phyloP scores from a whole-genome alignment of 2,113 vertebrate species.

The Corvus cornix region DNA sequence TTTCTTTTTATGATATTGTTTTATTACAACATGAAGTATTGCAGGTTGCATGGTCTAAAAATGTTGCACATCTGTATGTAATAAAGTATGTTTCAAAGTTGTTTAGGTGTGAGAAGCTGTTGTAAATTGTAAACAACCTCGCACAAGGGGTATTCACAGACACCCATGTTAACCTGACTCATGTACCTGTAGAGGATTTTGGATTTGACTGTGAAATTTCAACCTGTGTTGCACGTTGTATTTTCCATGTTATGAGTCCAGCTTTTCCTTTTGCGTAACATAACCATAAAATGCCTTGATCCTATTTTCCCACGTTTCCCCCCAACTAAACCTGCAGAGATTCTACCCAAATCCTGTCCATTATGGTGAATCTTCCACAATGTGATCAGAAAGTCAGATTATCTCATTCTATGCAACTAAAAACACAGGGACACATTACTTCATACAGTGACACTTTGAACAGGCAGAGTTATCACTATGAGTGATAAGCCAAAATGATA shows the following conservation, averaged over 20 bases:
- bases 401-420: not conserved
- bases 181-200: not conserved
- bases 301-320: not conserved
- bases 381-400: not conserved
- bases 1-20: not conserved
- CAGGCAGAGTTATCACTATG: not conserved
- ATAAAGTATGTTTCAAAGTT: not conserved
- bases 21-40: not conserved
- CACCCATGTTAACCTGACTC: not conserved
- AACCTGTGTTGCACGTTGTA: not conserved
- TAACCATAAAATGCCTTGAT: not conserved
- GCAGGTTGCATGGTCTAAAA: not conserved
- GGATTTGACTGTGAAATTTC: not conserved
- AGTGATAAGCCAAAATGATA: not conserved
- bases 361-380: not conserved
- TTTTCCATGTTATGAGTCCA: not conserved
- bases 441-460: not conserved
- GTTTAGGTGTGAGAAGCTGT: conserved; percentile 2
- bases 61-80: not conserved
- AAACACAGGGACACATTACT: not conserved
- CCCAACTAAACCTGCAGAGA: not conserved
- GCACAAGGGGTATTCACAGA: not conserved
- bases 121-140: not conserved
- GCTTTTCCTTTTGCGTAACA: not conserved
- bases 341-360: not conserved